Evolutionary conservation across 1,140 invertebrate genomes (phyloP).

Genomic region (Drosophila pallidifrons): DNA sequence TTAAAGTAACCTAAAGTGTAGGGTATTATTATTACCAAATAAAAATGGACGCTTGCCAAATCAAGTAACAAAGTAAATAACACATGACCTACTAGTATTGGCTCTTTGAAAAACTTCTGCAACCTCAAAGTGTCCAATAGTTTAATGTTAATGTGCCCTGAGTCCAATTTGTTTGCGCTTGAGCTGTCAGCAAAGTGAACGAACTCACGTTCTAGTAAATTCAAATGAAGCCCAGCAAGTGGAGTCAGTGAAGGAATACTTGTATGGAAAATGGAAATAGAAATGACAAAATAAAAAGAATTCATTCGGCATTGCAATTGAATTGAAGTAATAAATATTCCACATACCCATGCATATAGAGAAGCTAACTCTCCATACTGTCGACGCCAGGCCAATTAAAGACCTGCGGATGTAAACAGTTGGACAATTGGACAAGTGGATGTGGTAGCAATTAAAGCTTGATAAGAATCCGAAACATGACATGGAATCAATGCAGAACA

Average conservation of each 20-base stretch:
- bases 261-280: slow-evolving; percentile 3
- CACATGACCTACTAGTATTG: slow-evolving; percentile 51
- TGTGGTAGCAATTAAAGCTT: slow-evolving; percentile 19
- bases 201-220: slow-evolving; percentile 46
- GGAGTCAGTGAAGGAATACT: slow-evolving; percentile 4
- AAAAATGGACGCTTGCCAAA: background rate
- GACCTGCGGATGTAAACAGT: slow-evolving; percentile 34
- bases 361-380: slow-evolving; percentile 4
- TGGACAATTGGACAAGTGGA: slow-evolving; percentile 1
- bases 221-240: slow-evolving; percentile 47
- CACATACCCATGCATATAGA: background rate
- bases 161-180: slow-evolving; percentile 51
- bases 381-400: slow-evolving; percentile 26
- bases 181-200: slow-evolving; percentile 43
- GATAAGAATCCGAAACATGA: slow-evolving; percentile 30
- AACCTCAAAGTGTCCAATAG: slow-evolving; percentile 54
- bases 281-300: slow-evolving; percentile 16
- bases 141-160: slow-evolving; percentile 28
- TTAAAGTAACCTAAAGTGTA: background rate
- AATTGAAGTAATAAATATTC: slow-evolving; percentile 23
- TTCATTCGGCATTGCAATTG: slow-evolving; percentile 5
- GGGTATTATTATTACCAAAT: slow-evolving; percentile 8
- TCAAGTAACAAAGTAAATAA: slow-evolving; percentile 16
- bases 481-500: slow-evolving; percentile 2
- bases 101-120: slow-evolving; percentile 48